Percentiles rank a stretch among this genome's conserved stretches.
Conservation (phyloP, 2,888 invertebrate species). For the Gandaritis pyraliata region DNA sequence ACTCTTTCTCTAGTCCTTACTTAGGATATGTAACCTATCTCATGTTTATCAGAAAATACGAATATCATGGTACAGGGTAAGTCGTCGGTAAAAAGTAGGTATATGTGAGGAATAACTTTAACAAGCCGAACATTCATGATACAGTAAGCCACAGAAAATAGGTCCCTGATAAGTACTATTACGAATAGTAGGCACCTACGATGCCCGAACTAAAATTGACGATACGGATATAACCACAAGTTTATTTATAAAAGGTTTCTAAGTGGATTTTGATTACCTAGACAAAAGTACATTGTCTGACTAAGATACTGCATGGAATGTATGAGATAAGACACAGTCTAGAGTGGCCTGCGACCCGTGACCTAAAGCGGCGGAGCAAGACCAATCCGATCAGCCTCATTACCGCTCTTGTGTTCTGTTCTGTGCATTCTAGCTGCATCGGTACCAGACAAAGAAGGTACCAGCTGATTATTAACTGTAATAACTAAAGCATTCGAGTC, state of each 20-base stretch:
- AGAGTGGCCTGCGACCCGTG: slow-evolving; percentile 61
- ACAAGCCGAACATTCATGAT: too few species aligned
- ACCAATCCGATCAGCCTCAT: slow-evolving; percentile 72
- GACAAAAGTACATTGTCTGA: slow-evolving; percentile 26
- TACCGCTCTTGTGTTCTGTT: slow-evolving; percentile 51
- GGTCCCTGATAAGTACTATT: too few species aligned
- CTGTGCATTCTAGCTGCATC: slow-evolving; percentile 43
- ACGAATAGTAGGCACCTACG: too few species aligned
- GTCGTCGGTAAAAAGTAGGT: too few species aligned
- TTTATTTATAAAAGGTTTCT: too few species aligned
- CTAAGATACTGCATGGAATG: slow-evolving; percentile 28
- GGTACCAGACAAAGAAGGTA: too few species aligned
- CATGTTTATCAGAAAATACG: not conserved
- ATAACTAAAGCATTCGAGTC: not conserved
- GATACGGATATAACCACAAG: too few species aligned
- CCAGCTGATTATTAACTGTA: slow-evolving; percentile 8
- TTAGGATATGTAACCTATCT: slow-evolving; percentile 3
- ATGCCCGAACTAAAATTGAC: too few species aligned
- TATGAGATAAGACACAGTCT: slow-evolving; percentile 34
- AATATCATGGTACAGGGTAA: not conserved
- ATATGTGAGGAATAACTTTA: too few species aligned
- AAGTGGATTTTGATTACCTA: slow-evolving; percentile 2
- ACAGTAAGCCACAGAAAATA: too few species aligned
- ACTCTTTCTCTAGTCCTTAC: not conserved
- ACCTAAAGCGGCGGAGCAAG: slow-evolving; percentile 61